Percentiles rank a stretch among this genome's conserved stretches.
Evolutionary conservation across 1,140 invertebrate species (phyloP).

Genomic region (Pararge aegeria): DNA sequence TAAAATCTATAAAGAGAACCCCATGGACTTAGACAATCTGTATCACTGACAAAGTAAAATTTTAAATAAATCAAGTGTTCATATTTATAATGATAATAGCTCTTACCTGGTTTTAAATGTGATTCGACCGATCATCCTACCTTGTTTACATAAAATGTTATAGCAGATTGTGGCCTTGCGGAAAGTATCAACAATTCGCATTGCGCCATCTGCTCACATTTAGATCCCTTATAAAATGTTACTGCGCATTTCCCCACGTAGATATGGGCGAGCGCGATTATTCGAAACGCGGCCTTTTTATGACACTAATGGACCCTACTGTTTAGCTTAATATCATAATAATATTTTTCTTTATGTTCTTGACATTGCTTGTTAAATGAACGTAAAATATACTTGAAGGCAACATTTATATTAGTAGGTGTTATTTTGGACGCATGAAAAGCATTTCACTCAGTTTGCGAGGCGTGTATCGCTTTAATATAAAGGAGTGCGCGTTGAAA

Average conservation of each 20-base stretch:
- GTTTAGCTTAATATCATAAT: conserved; percentile 51
- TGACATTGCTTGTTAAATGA: no score
- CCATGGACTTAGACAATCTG: no score
- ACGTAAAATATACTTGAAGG: no score
- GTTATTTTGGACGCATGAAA: background rate
- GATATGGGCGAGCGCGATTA: conserved; percentile 58
- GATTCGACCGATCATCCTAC: conserved; percentile 29
- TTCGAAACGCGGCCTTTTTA: conserved; percentile 68
- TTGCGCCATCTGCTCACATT: conserved; percentile 74
- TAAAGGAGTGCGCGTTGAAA: background rate
- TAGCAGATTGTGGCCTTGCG: conserved; percentile 64
- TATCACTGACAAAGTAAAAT: no score
- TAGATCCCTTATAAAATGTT: conserved; percentile 76
- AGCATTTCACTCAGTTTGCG: no score
- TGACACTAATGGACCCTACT: conserved; percentile 69
- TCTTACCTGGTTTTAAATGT: background rate
- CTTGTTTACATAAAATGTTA: conserved; percentile 31
- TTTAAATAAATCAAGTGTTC: no score
- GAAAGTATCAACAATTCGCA: conserved; percentile 61
- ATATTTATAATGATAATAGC: background rate
- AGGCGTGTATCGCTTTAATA: background rate
- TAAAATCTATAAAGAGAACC: no score
- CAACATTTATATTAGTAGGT: no score
- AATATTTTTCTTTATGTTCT: conserved; percentile 48
- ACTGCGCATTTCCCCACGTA: conserved; percentile 71